These are phyloP conservation scores for Trypoxylon attenuatum DNA, from an alignment of 2,888 invertebrate species.

Conservation along the genomic window DNA sequence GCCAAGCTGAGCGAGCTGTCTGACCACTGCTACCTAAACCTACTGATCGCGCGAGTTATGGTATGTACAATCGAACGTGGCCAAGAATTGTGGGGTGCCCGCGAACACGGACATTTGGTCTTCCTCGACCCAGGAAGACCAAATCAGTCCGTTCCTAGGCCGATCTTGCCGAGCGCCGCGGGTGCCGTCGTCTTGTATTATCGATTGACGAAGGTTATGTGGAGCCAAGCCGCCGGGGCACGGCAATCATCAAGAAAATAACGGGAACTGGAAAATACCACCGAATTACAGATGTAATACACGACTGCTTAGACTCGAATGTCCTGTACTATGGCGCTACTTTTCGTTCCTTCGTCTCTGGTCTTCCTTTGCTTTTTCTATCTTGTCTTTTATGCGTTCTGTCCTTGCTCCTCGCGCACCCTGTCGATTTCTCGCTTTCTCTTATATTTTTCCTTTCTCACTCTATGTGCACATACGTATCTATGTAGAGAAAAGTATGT, in stretches of 20 bases:
- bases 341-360: not conserved
- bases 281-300: not conserved
- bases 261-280: slow-evolving; percentile 3
- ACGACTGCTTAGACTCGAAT: not conserved
- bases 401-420: not conserved
- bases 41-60: no score
- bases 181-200: slow-evolving; percentile 57
- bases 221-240: slow-evolving; percentile 52
- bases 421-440: not conserved
- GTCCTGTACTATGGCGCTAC: no score
- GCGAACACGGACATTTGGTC: not conserved
- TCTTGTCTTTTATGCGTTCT: not conserved
- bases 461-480: not conserved
- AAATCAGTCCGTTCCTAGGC: slow-evolving; percentile 40
- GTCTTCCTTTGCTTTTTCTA: not conserved
- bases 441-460: not conserved
- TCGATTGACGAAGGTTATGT: slow-evolving; percentile 60
- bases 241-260: slow-evolving; percentile 28
- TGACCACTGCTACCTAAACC: no score
- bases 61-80: no score
- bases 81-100: no score
- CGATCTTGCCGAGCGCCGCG: slow-evolving; percentile 56
- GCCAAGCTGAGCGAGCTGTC: no score
- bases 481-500: not conserved
- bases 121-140: slow-evolving; percentile 25